Evolutionary conservation across 2,113 vertebrate genomes (phyloP), one percentile per base, ranked within the genome.

Genomic region (Cheilinus undulatus): DNA sequence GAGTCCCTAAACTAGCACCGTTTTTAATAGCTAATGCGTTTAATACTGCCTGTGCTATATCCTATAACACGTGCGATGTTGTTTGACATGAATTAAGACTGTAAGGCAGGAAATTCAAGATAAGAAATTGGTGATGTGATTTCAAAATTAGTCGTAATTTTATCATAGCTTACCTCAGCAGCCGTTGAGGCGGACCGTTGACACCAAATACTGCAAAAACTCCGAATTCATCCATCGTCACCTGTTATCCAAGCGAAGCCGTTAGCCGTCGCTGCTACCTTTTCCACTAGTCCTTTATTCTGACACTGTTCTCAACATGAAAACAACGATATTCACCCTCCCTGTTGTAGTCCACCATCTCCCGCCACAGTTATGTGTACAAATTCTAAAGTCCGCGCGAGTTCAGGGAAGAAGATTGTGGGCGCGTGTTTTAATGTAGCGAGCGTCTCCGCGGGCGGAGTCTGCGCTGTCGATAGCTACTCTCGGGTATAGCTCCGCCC

Each of bases 171-270:
- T 87, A 94, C 93, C 91, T 81, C n/a, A 90, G 56, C 19, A 94
- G 74, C 52, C 52, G 73, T 22, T 86, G 92, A n/a, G 93, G 92
- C 10, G 90, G 85, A 0, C 85, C 78, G 3, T 92, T 72, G 24
- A 89, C 19, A 59, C 92, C 93, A 23, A 93, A 92, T 54, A 90
- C 67, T 0, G 76, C 92, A 65, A 89, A 94, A 63, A 94, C 60
- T 11, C 83, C 89, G 17, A 94, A 93, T 4, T 90, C 90, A 0
- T 88, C 91, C 92, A 93, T 93, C 19, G 54, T 65, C 52, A 4
- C n/a, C 14, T 50, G 9, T 27, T 45, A 17, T 26, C 40, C 22
- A 23, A 23, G 2, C 12, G 64, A 50, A 23, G 2, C 3, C 15
- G n/a, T 17, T 9, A 12, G 5, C 4, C 36, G 3, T 12, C 15